Base-by-base conservation (phyloP, 2,888 invertebrate species). In the Torymus texanus region DNA sequence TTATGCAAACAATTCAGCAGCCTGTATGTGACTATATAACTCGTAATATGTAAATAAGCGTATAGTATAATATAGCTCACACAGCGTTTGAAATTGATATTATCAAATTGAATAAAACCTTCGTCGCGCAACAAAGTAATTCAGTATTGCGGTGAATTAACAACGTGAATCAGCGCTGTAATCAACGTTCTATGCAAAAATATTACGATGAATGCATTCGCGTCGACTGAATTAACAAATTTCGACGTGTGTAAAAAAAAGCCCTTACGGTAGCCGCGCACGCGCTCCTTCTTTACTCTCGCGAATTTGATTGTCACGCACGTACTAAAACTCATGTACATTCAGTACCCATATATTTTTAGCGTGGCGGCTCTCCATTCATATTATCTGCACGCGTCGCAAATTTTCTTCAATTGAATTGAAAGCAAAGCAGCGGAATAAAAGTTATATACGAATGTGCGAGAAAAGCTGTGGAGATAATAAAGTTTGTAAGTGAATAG, bases 261-360 rank as follows among this genome's bases (percentile, higher is more conserved):
- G 51, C 56, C 41, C 16, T 41, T 41, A 41, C 41, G 41, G n/a
- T 21, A 56, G 56, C 29, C 50, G 41, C 5, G 41, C 41, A 8
- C 41, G 29, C 8, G 41, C 41, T 58, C 1, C 41, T 62, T 62
- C 16, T 62, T 13, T 10, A 1, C 41, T 5, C 8, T 74, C 55
- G 70, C 56, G 18, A 58, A 66, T 12, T 59, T 53, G 75, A 75
- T 67, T 75, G 59, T 67, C 61, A 62, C 55, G 75, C 61, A 41
- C 61, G 29, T 55, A 24, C 56, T 65, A 55, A 71, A 41, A 71
- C 50, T 24, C 24, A 71, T 51, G 50, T 51, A 63, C 63, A 73
- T 59, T 50, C 50, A 59, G 21, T 50, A n/a, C 1, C 55, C 16
- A 29, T 65, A 62, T 74, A 51, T 16, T 41, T 61, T 67, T 16